Evolutionary conservation across 1,140 invertebrate species (phyloP), one percentile per base, ranked within the genome.

Genomic region (Ceratitis capitata): DNA sequence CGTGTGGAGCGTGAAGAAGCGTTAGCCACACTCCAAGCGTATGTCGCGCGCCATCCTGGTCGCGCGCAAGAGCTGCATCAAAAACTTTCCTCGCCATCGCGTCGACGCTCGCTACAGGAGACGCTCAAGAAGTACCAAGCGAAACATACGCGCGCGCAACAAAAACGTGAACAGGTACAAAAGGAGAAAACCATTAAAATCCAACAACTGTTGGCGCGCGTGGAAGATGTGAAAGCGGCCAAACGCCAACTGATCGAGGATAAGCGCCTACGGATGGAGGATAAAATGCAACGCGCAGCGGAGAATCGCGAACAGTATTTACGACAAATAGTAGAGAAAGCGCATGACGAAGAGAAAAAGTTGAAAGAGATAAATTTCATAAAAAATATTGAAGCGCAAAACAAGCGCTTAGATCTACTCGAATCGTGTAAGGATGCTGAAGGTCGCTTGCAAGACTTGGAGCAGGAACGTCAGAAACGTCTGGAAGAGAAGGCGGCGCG

Each of bases 291-390:
- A 88, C 94, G 96, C 87, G 98, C 98, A 0, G 97, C 98, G 84
- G 97, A 98, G 89, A 99, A 99, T 89, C 93, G 98, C 29, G 96
- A 96, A 83, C 94, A 96, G 87, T 94, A 94, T 88, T 88, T 95
- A 0, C 94, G 93, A 88, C 96, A 96, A 86, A 97, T 98, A 87
- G 95, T 98, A 2, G 94, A 95, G 85, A 99, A 99, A 92, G 98
- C 98, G 2, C 98, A 99, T 88, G 98, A 99, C 88, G 98, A 99
- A 92, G 98, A 99, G 87, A 97, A 98, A 61, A 99, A 99, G 92
- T 93, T 98, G 0, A 97, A 98, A 88, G 98, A 99, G 93, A 99
- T 99, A 86, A 98, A 98, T 42, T 99, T 99, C 92, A 99, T 99
- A 84, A 99, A 99, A 92, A 97, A 97, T 89, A 92, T 99, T 3